Evolutionary conservation across 1,140 invertebrate genomes (phyloP).

Genomic region (Diorhabda carinulata): DNA sequence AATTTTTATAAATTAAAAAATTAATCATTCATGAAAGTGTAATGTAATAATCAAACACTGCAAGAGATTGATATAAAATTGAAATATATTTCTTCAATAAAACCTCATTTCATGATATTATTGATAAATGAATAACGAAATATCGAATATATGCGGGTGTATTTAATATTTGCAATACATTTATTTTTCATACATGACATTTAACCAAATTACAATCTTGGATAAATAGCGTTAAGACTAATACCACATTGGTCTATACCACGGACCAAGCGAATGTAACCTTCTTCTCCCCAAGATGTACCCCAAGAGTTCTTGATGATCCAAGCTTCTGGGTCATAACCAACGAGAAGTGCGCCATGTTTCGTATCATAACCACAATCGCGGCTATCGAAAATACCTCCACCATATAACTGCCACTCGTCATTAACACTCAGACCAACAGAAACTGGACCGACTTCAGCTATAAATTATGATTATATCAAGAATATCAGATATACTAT

Average conservation of each 20-base stretch:
- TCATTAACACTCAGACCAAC: slow-evolving; percentile 83
- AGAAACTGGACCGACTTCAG: slow-evolving; percentile 76
- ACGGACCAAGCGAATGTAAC: slow-evolving; percentile 82
- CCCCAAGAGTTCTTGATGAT: slow-evolving; percentile 40
- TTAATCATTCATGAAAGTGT: too few relatives aligned
- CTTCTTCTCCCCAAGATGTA: slow-evolving; percentile 53
- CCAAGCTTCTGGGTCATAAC: slow-evolving; percentile 33
- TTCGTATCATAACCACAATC: slow-evolving; percentile 33
- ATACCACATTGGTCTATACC: slow-evolving; percentile 65
- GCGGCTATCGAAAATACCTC: slow-evolving; percentile 28
- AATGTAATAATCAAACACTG: too few relatives aligned
- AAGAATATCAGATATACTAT: neutral
- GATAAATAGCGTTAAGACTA: slow-evolving; percentile 53
- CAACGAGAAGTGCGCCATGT: slow-evolving; percentile 35
- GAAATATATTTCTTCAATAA: too few relatives aligned
- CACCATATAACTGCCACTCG: slow-evolving; percentile 27
- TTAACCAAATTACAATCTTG: slow-evolving; percentile 22
- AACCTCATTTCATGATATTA: too few relatives aligned
- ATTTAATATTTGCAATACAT: too few relatives aligned
- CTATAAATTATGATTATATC: neutral
- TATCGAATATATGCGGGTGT: too few relatives aligned
- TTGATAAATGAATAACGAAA: too few relatives aligned
- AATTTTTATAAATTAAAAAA: too few relatives aligned
- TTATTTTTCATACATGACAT: neutral
- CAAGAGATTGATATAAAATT: too few relatives aligned